Evolutionary conservation across 2,113 vertebrate species (phyloP).

Genomic region (Orthonyx spaldingii): DNA sequence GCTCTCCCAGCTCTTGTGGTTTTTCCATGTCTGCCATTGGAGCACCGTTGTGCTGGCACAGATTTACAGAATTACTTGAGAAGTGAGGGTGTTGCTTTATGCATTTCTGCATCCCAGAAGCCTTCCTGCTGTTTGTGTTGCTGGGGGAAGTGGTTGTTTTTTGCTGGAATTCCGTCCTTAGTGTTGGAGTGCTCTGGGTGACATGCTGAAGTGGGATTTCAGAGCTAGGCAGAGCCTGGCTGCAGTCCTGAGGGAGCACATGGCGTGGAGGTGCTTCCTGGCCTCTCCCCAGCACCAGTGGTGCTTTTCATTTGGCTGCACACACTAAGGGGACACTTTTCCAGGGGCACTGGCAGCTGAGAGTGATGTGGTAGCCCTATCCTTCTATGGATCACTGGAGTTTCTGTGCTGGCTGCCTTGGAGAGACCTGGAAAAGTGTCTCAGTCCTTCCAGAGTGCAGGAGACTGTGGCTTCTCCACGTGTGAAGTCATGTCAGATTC

Average conservation of each 20-base stretch:
- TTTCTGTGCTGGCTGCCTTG: background rate
- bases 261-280: background rate
- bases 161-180: background rate
- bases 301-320: background rate
- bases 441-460: background rate
- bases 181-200: background rate
- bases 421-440: background rate
- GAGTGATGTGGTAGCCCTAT: background rate
- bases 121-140: background rate
- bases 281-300: background rate
- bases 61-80: background rate
- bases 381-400: background rate
- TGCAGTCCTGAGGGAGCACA: background rate
- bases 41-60: background rate
- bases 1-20: background rate
- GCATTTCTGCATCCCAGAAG: background rate
- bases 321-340: background rate
- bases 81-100: background rate
- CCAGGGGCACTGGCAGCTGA: background rate
- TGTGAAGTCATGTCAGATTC: background rate
- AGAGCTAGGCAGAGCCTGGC: background rate
- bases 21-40: accelerated
- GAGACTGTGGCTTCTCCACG: background rate
- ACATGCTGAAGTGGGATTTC: too few relatives aligned
- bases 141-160: background rate